phyloP scores from a whole-genome alignment of 2,113 vertebrate species.

The Nannobrachium achirus region DNA sequence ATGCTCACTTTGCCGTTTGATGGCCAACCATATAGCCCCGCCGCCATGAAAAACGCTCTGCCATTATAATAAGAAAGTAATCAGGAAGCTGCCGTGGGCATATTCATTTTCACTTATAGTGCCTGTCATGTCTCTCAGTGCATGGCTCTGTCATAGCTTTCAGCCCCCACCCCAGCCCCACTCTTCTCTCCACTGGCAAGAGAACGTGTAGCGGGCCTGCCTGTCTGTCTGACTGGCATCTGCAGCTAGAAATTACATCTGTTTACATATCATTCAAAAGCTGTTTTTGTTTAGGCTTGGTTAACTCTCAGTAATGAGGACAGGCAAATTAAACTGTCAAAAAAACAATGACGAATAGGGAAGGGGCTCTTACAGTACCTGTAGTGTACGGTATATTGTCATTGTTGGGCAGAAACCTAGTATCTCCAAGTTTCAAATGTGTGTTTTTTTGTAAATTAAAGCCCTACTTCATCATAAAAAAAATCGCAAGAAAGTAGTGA shows the following conservation, averaged over 20 bases:
- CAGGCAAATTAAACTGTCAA: conserved; percentile 39
- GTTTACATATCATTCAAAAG: conserved; percentile 32
- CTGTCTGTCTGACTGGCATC: conserved; percentile 18
- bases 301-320: conserved; percentile 33
- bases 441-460: too few relatives aligned
- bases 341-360: conserved; percentile 33
- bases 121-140: conserved; percentile 55
- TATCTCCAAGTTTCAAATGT: too few relatives aligned
- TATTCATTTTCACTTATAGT: conserved; percentile 73
- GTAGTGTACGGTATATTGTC: too few relatives aligned
- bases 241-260: conserved; percentile 38
- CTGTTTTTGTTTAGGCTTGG: conserved; percentile 47
- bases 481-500: too few relatives aligned
- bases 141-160: conserved; percentile 50
- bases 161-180: neutral
- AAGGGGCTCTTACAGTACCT: too few relatives aligned
- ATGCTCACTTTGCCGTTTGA: conserved; percentile 69
- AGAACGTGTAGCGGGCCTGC: conserved; percentile 1
- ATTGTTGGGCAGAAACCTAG: too few relatives aligned
- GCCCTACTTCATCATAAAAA: too few relatives aligned
- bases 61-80: conserved; percentile 75
- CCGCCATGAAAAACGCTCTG: conserved; percentile 52
- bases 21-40: conserved; percentile 47
- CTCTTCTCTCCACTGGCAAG: neutral
- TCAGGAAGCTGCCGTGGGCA: conserved; percentile 69